Percentiles rank a stretch among this genome's conserved stretches.
These are phyloP conservation scores for Philonicus albiceps DNA, from an alignment of 2,888 invertebrate species.

Conservation along the genomic window DNA sequence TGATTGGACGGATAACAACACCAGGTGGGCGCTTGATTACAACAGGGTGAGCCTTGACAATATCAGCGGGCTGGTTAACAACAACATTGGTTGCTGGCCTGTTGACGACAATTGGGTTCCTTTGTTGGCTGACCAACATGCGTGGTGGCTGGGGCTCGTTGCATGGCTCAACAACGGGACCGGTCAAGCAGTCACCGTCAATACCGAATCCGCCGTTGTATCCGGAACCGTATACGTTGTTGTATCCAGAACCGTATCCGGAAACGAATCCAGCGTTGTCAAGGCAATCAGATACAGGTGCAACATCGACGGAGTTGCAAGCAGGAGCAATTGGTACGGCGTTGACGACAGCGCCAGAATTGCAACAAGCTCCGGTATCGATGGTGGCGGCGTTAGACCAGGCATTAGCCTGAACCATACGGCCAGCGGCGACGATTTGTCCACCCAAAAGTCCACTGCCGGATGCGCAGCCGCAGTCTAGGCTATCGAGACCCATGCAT, in stretches of 20 bases:
- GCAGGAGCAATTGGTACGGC: not conserved
- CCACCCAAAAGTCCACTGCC: not conserved
- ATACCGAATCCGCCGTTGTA: not conserved
- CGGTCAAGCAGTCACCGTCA: not conserved
- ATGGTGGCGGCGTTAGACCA: not conserved
- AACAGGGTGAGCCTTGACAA: slow-evolving; percentile 59
- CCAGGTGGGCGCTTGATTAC: slow-evolving; percentile 61
- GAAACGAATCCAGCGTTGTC: not conserved
- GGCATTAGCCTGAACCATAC: not conserved
- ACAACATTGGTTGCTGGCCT: slow-evolving; percentile 31
- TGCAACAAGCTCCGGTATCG: not conserved
- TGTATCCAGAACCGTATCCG: not conserved
- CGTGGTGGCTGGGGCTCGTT: not conserved
- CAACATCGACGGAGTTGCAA: not conserved
- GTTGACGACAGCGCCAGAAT: not conserved
- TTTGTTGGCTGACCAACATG: slow-evolving; percentile 1
- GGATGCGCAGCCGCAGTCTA: not conserved
- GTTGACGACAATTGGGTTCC: not conserved
- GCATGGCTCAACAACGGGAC: not conserved
- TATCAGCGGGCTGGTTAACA: slow-evolving; percentile 54
- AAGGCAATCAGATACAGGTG: not conserved
- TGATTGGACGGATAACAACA: slow-evolving; percentile 60
- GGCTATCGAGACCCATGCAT: not conserved
- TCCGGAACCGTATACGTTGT: not conserved
- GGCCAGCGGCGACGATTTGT: not conserved